Evolutionary conservation across 2,888 invertebrate species (phyloP).

Genomic region (Pheosia tremula): DNA sequence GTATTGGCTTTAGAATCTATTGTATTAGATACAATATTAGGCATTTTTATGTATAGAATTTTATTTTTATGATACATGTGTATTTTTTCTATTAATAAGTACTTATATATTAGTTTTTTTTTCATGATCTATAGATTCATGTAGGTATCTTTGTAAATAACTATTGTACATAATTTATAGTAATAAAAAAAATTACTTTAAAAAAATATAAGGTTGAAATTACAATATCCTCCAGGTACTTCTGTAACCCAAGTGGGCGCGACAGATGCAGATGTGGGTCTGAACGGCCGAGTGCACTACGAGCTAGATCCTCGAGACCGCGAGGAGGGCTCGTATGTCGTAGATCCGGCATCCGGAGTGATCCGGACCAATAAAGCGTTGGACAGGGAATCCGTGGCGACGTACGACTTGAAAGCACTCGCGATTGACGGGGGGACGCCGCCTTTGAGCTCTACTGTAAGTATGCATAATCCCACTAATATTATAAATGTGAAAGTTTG

Average conservation of each 20-base stretch:
- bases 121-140: too few relatives aligned
- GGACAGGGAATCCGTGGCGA: conserved; percentile 95
- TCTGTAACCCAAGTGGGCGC: conserved; percentile 92
- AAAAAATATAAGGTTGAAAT: too few relatives aligned
- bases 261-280: conserved; percentile 92
- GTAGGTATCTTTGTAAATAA: too few relatives aligned
- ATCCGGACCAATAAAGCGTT: conserved; percentile 94
- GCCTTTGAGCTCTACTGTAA: conserved; percentile 86
- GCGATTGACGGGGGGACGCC: conserved; percentile 96
- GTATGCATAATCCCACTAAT: conserved; percentile 22
- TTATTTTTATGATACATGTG: too few relatives aligned
- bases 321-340: conserved; percentile 95
- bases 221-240: conserved; percentile 75
- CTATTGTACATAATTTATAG: too few relatives aligned
- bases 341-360: conserved; percentile 96
- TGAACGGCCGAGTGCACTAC: conserved; percentile 95
- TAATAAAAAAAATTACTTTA: too few relatives aligned
- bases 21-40: too few relatives aligned
- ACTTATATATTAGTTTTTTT: too few relatives aligned
- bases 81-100: too few relatives aligned
- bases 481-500: too few relatives aligned
- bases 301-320: conserved; percentile 88
- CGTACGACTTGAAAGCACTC: conserved; percentile 93
- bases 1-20: not conserved
- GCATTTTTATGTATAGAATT: too few relatives aligned